These are phyloP conservation scores for Plebejus anna DNA, from an alignment of 2,888 invertebrate species.

Conservation along the genomic window DNA sequence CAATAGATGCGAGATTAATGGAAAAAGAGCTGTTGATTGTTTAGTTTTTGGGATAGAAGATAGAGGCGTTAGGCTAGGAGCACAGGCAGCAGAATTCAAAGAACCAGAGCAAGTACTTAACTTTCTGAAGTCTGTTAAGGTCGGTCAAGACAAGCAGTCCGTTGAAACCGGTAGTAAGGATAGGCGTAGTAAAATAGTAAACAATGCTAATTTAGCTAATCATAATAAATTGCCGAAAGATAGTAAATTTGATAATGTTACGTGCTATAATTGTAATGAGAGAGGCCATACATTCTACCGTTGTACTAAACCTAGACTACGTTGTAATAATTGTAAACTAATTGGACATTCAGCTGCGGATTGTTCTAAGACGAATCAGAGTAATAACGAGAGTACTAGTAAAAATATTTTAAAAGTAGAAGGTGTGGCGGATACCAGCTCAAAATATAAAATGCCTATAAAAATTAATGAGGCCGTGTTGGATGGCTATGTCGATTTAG, in stretches of 20 bases:
- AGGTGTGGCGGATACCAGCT: no score
- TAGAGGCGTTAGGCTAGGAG: conserved; percentile 37
- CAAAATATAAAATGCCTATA: no score
- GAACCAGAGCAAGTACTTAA: conserved; percentile 26
- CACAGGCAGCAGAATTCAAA: conserved; percentile 30
- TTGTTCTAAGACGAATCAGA: not conserved
- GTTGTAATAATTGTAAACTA: conserved; percentile 20
- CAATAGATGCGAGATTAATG: conserved; percentile 29
- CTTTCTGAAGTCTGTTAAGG: conserved; percentile 30
- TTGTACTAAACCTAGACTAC: conserved; percentile 19
- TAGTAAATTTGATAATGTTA: not conserved
- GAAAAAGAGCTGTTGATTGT: conserved; percentile 40
- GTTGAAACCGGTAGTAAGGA: conserved; percentile 30
- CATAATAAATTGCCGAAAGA: not conserved
- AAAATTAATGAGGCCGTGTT: no score
- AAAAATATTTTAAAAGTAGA: not conserved
- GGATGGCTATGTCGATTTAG: no score
- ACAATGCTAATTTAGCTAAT: not conserved
- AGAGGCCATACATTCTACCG: not conserved
- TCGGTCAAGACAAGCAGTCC: conserved; percentile 31
- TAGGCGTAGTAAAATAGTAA: conserved; percentile 1
- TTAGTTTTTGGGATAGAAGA: conserved; percentile 40
- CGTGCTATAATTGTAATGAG: conserved; percentile 27
- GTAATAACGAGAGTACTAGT: not conserved
- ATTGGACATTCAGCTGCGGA: conserved; percentile 20